Evolutionary conservation across 2,113 vertebrate genomes (phyloP).

Genomic region (Galemys pyrenaicus): DNA sequence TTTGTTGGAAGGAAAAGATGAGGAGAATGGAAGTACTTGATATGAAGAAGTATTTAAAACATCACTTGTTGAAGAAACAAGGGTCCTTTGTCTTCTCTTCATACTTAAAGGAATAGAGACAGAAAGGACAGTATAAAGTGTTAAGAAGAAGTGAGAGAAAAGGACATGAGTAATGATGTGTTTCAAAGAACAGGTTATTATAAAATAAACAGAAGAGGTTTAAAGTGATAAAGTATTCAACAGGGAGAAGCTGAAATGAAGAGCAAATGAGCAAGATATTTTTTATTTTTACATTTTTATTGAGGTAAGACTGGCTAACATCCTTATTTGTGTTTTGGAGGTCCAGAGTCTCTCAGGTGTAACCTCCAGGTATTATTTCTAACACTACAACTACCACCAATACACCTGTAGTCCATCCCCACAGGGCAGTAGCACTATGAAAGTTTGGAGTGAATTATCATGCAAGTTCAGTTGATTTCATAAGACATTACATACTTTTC

Average conservation of each 20-base stretch:
- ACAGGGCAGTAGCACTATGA: background rate
- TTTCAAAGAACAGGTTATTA: background rate
- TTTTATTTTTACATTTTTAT: background rate
- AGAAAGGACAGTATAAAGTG: background rate
- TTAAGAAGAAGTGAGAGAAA: constrained; percentile 22
- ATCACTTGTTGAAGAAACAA: background rate
- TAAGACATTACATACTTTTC: constrained; percentile 21
- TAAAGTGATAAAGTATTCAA: constrained; percentile 21
- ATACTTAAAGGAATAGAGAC: background rate
- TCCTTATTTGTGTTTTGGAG: too few relatives aligned
- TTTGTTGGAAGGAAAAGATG: constrained; percentile 7
- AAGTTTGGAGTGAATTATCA: background rate
- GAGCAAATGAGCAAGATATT: background rate
- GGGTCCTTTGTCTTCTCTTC: background rate
- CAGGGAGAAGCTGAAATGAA: background rate
- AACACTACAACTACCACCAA: too few relatives aligned
- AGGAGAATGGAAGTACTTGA: background rate
- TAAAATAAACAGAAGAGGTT: constrained; percentile 11
- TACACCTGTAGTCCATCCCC: too few relatives aligned
- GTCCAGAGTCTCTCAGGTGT: too few relatives aligned
- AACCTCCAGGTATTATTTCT: too few relatives aligned
- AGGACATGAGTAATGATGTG: background rate
- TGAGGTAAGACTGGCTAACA: too few relatives aligned
- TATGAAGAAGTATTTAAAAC: constrained; percentile 42
- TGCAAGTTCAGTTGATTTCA: background rate